phyloP scores from a whole-genome alignment of 2,113 vertebrate genomes.

The Procapra przewalskii region DNA sequence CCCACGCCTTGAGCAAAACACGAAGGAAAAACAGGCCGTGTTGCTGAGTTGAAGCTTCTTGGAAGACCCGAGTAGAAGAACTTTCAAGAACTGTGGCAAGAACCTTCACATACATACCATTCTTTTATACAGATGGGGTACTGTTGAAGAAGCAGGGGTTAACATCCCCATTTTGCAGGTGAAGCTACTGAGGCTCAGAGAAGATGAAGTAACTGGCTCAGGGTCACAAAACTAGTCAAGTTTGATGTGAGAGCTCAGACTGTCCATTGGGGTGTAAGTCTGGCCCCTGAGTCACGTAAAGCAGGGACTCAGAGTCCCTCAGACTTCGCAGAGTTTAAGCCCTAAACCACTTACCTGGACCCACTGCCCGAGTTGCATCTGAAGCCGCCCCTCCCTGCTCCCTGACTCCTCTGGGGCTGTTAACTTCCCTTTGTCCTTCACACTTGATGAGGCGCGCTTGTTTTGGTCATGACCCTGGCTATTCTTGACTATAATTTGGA shows the following conservation, averaged over 20 bases:
- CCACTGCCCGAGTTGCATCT: accelerated
- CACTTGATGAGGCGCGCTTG: accelerated
- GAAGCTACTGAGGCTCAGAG: not conserved
- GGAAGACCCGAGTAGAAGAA: not conserved
- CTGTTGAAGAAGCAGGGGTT: no score
- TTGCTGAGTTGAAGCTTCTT: not conserved
- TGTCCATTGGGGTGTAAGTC: not conserved
- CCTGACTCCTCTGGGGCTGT: accelerated
- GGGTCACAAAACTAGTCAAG: not conserved
- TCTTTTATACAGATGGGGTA: not conserved
- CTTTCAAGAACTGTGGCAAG: not conserved
- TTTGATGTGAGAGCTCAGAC: no score
- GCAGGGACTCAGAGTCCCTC: not conserved
- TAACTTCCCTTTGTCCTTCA: not conserved
- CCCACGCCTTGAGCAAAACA: not conserved
- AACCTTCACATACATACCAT: accelerated
- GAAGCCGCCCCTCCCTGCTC: not conserved
- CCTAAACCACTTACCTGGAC: not conserved
- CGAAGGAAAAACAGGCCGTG: not conserved
- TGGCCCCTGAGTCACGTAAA: not conserved
- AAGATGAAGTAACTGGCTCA: not conserved
- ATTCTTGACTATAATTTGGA: not conserved
- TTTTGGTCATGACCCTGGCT: not conserved
- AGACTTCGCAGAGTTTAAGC: no score
- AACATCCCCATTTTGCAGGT: not conserved